Percentiles rank a stretch among this genome's conserved stretches.
Evolutionary conservation across 2,888 invertebrate genomes (phyloP).

Genomic region (Hydraecia micacea): DNA sequence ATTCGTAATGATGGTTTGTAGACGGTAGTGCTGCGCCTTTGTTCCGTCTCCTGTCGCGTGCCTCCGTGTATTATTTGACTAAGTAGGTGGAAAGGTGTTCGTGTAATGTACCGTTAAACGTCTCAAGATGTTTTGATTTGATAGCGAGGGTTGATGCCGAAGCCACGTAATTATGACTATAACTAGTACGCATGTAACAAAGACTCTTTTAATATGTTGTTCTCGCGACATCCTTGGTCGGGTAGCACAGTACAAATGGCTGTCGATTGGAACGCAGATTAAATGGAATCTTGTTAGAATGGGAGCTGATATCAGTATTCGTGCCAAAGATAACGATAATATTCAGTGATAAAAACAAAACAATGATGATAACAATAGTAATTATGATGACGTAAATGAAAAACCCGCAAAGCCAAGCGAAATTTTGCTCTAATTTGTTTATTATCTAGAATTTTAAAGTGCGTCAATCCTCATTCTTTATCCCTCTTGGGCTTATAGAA

Average conservation of each 20-base stretch:
- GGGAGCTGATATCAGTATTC: not conserved
- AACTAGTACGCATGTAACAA: constrained; percentile 32
- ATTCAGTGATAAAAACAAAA: constrained; percentile 35
- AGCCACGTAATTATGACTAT: constrained; percentile 66
- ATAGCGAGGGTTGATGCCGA: constrained; percentile 66
- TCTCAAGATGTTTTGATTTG: constrained; percentile 87
- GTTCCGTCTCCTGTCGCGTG: constrained; percentile 88
- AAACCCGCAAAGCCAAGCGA: not conserved
- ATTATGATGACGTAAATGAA: constrained; percentile 28
- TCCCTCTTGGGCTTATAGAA: not conserved
- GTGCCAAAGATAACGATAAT: constrained; percentile 21
- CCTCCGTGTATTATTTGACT: constrained; percentile 78
- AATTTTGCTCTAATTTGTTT: constrained; percentile 22
- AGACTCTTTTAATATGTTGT: not conserved
- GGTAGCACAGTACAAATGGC: constrained; percentile 12
- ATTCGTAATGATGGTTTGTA: constrained; percentile 87
- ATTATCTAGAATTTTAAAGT: not conserved
- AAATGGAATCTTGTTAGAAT: constrained; percentile 47
- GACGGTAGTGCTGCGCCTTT: constrained; percentile 81
- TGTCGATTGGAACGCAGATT: constrained; percentile 21
- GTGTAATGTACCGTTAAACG: constrained; percentile 81
- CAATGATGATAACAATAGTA: constrained; percentile 25
- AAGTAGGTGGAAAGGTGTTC: constrained; percentile 89
- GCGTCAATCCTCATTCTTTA: not conserved
- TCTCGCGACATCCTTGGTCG: constrained; percentile 26